A percentile compares a stretch with the other conserved stretches of the same genome.
Conservation (phyloP, 92 coral and sea anemone genomes). For the Actinostola sp. region DNA sequence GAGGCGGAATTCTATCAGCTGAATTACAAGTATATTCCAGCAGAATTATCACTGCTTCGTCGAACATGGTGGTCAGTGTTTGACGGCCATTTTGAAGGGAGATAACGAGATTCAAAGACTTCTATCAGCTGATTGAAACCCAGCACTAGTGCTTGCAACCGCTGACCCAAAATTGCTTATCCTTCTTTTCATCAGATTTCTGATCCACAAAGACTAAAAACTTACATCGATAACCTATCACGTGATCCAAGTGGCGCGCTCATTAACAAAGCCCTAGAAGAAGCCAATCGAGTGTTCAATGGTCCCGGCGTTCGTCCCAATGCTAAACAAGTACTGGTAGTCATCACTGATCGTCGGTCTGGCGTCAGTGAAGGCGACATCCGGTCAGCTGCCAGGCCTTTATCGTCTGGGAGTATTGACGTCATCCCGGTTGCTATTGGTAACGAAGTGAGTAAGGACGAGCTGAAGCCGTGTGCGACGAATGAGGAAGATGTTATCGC, state of each 20-base stretch:
- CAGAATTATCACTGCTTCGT: no score
- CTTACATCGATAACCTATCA: constrained; percentile 11
- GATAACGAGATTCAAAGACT: no score
- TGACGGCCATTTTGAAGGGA: no score
- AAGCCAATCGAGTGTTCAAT: constrained; percentile 51
- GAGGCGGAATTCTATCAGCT: no score
- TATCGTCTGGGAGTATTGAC: constrained; percentile 59
- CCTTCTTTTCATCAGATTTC: constrained; percentile 11
- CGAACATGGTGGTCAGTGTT: no score
- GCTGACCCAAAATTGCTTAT: no score
- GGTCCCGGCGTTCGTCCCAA: constrained; percentile 45
- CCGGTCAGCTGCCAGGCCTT: constrained; percentile 54
- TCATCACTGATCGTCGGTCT: constrained; percentile 72
- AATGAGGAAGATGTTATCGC: constrained; percentile 48
- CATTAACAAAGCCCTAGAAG: constrained; percentile 49
- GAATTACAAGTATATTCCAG: no score
- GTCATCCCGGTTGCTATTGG: constrained; percentile 87
- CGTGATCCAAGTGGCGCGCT: constrained; percentile 43
- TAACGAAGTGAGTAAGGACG: constrained; percentile 47
- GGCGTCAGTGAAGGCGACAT: constrained; percentile 51
- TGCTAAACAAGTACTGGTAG: constrained; percentile 65
- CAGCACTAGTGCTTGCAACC: no score
- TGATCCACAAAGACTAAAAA: constrained; percentile 14
- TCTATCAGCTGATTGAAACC: no score
- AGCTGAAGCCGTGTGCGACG: constrained; percentile 32